These are phyloP conservation scores for Acholoe squamosa DNA, from an alignment of 2,888 invertebrate species.

Conservation along the genomic window DNA sequence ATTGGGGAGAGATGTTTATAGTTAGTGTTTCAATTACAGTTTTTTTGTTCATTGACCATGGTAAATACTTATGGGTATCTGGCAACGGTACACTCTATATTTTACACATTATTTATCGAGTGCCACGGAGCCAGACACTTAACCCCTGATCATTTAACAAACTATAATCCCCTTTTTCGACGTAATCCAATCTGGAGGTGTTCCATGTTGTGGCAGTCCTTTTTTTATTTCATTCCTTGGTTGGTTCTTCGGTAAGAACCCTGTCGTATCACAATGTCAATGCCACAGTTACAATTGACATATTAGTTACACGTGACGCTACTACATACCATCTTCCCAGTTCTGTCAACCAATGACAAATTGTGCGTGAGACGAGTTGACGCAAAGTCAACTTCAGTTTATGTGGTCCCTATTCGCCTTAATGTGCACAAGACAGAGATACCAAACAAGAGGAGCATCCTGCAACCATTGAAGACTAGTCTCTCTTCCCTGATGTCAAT, in stretches of 20 bases:
- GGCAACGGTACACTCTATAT: not conserved
- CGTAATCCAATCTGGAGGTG: not conserved
- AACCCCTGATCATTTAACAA: too few species aligned
- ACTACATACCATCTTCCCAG: not conserved
- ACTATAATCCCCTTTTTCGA: not conserved
- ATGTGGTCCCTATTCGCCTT: not conserved
- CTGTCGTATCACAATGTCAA: constrained; percentile 19
- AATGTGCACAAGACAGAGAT: not conserved
- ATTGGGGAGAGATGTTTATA: too few species aligned
- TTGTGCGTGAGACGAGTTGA: constrained; percentile 36
- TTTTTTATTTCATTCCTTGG: not conserved
- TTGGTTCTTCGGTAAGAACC: constrained; percentile 31
- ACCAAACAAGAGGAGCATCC: not conserved
- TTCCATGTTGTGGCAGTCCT: not conserved
- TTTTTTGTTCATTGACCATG: not conserved
- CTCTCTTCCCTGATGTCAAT: not conserved
- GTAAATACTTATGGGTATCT: not conserved
- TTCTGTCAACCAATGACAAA: not conserved
- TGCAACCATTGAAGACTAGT: not conserved
- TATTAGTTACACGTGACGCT: too few species aligned
- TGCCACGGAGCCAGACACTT: too few species aligned
- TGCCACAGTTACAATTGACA: not conserved
- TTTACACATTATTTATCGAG: too few species aligned
- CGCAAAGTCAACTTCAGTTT: not conserved
- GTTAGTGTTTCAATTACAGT: too few species aligned